Evolutionary conservation across 2,113 vertebrate species (phyloP).

Genomic region (Uria lomvia): DNA sequence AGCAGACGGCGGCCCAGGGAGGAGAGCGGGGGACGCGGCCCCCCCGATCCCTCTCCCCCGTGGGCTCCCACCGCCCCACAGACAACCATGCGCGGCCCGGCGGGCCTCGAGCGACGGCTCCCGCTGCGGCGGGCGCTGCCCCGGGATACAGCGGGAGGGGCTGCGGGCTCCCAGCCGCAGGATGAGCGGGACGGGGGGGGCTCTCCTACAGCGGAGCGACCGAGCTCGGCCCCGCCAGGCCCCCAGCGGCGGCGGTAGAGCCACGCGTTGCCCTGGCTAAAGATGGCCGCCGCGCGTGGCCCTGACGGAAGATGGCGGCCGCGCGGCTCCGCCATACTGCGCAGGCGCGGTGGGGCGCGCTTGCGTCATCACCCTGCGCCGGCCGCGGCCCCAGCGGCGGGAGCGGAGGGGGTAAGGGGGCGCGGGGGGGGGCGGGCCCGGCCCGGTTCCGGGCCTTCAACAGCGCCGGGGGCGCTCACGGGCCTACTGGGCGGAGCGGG

Average conservation of each 20-base stretch:
- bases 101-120: rapidly evolving
- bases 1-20: neutral
- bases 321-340: rapidly evolving
- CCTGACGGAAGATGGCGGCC: neutral
- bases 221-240: rapidly evolving
- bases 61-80: neutral
- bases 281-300: neutral
- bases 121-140: neutral
- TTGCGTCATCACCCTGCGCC: neutral
- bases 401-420: neutral
- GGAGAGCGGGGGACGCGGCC: too few species aligned
- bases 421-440: neutral
- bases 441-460: too few species aligned
- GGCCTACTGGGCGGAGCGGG: neutral
- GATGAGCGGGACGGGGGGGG: too few species aligned
- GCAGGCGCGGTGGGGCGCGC: rapidly evolving
- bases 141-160: rapidly evolving
- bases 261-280: rapidly evolving
- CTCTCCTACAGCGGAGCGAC: too few species aligned
- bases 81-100: too few species aligned
- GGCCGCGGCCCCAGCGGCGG: neutral
- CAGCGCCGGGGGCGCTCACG: neutral
- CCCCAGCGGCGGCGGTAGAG: too few species aligned
- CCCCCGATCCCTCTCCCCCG: neutral
- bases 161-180: too few species aligned